These are phyloP conservation scores for Uropetala carovei DNA, from an alignment of 2,888 invertebrate genomes.

Conservation along the genomic window DNA sequence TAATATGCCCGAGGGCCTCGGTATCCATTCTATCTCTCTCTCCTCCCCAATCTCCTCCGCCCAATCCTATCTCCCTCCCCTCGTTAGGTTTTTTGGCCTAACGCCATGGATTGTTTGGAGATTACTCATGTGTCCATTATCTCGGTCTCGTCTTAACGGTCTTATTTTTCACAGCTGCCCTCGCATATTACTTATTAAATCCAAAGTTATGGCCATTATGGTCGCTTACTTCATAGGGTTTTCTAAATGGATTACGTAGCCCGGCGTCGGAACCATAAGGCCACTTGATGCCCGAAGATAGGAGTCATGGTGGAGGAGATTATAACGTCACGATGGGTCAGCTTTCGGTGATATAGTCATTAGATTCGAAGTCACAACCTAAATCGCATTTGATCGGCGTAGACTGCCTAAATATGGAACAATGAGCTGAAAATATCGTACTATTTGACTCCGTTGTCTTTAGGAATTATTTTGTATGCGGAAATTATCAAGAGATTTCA, in stretches of 20 bases:
- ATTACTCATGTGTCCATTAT: conserved; percentile 48
- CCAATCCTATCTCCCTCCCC: neutral
- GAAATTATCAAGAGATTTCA: no score
- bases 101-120: conserved; percentile 20
- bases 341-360: neutral
- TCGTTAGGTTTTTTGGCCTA: conserved; percentile 14
- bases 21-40: neutral
- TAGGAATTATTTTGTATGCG: no score
- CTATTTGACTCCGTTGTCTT: no score
- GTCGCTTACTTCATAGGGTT: conserved; percentile 39
- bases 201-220: neutral
- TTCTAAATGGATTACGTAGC: conserved; percentile 21
- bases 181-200: neutral
- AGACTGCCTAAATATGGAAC: no score
- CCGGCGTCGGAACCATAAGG: neutral
- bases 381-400: no score
- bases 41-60: neutral
- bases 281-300: conserved; percentile 16
- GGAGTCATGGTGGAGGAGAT: neutral
- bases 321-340: neutral
- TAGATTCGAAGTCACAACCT: no score
- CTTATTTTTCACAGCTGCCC: conserved; percentile 50
- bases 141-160: conserved; percentile 23
- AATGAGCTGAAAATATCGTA: no score
- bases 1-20: neutral